Evolutionary conservation across 2,113 vertebrate species (phyloP).

Genomic region (Propithecus coquereli): DNA sequence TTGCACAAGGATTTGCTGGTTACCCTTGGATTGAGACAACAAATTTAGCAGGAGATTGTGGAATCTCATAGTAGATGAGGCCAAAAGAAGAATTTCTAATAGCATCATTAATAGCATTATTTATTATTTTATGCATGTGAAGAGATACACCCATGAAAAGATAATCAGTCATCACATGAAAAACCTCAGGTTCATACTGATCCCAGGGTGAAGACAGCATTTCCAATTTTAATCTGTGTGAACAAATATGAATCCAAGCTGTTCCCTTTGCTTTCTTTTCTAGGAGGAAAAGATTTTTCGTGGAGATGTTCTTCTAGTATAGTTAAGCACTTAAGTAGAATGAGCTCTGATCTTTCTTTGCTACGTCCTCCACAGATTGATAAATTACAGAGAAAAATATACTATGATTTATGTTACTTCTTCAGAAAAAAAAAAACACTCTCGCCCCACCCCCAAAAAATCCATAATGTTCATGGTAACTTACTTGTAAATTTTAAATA

Average conservation of each 20-base stretch:
- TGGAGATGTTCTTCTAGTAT: background rate
- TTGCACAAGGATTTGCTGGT: slow-evolving; percentile 36
- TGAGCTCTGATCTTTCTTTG: background rate
- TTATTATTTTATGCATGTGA: background rate
- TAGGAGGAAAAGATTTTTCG: background rate
- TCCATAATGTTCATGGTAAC: background rate
- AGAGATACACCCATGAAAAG: background rate
- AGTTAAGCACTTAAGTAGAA: background rate
- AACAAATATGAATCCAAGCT: background rate
- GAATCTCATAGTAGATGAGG: background rate
- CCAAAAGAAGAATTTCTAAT: background rate
- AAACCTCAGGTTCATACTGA: background rate
- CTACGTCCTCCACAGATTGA: background rate
- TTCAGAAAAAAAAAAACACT: background rate
- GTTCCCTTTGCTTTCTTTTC: background rate
- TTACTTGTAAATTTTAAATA: background rate
- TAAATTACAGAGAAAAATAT: background rate
- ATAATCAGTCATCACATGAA: background rate
- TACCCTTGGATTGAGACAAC: slow-evolving; percentile 3
- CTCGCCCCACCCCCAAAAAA: no score
- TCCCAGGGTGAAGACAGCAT: background rate
- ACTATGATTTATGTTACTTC: background rate
- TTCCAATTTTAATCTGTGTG: background rate
- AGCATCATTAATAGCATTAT: background rate
- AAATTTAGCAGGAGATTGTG: background rate